Evolutionary conservation across 2,888 invertebrate species (phyloP), one percentile per base, ranked within the genome.

Genomic region (Chromoteleia sp.): DNA sequence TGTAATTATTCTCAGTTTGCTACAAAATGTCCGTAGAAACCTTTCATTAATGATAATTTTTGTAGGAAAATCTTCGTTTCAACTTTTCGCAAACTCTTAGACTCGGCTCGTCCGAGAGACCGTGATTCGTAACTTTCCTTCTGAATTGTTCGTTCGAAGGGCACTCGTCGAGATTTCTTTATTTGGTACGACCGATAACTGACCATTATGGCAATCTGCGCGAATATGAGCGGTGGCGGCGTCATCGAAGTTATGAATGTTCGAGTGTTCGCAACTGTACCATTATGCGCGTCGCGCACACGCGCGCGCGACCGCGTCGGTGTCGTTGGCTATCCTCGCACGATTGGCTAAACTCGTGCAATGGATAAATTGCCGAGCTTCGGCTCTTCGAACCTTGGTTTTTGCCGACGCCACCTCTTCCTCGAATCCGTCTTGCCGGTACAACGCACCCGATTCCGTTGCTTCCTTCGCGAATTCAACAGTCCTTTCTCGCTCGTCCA

Each of bases 291-390:
- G 76, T 76, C 70, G 48, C 25, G 41, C 71, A 43, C 71, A 43
- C 29, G 33, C 14, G 45, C 43, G 41, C n/a, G 2, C 25, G 12
- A 52, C 54, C 67, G 33, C 56, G 39, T 19, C 14, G 52, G 41
- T 59, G 30, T 25, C 21, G 36, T 63, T 45, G 25, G 30, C 19
- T 65, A 71, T 75, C 67, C 63, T 12, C 17, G 80, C 75, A 71
- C 80, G 75, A 81, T 81, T 81, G 75, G 70, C 71, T 81, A 81
- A 81, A 75, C 65, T 75, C 48, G 80, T 75, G 80, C 75, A 80
- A 80, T 75, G 70, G 73, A 80, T 80, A 80, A 80, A 80, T 80
- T 80, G 81, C 70, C 29, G 56, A 56, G 74, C 81, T 65, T 81
- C 75, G 75, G 45, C 56, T 61, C 65, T 21, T 58, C 67, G 19